Evolutionary conservation across 2,888 invertebrate genomes (phyloP), one percentile per base, ranked within the genome.

Genomic region (Apamea sordens): DNA sequence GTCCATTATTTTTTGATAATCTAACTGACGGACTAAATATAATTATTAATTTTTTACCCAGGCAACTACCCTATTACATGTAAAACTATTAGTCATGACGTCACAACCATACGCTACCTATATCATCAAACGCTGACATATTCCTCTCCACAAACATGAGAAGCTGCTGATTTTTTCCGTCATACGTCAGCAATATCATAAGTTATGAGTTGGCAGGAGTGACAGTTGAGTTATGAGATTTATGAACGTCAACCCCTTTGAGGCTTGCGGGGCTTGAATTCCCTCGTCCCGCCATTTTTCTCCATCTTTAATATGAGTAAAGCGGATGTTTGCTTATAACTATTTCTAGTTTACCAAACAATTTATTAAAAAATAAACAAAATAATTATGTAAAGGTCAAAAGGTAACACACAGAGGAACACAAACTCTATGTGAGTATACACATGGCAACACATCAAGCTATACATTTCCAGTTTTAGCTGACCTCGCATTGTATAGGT

Each of bases 181-280:
- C 69, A 64, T 36, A 69, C 63, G 79, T 73, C 83, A 73, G 86
- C 68, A 76, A 77, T 82, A 86, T 88, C 84, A 71, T 76, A 79
- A 79, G 76, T 78, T 81, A 84, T 73, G 71, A 86, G 73, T 61
- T 71, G 56, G 70, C 76, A 73, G 53, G 59, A 77, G 32, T 78
- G 84, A 88, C 82, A 84, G 75, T n/a, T 82, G 78, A 86, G 77
- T 79, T 88, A 87, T 86, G 84, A 87, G 73, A 70, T 68, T 79
- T 88, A 84, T 80, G 74, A 84, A 63, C 71, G 53, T 68, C 67
- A 70, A 70, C 70, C 65, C 72, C 73, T 87, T 82, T 80, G 79
- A 75, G 78, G 63, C 28, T 72, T 73, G 71, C n/a, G 68, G 65
- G 59, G n/a, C 72, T 73, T 67, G 72, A 78, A 82, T 73, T 61